phyloP scores from a whole-genome alignment of 1,140 invertebrate genomes.

The Papilio aristodemus region DNA sequence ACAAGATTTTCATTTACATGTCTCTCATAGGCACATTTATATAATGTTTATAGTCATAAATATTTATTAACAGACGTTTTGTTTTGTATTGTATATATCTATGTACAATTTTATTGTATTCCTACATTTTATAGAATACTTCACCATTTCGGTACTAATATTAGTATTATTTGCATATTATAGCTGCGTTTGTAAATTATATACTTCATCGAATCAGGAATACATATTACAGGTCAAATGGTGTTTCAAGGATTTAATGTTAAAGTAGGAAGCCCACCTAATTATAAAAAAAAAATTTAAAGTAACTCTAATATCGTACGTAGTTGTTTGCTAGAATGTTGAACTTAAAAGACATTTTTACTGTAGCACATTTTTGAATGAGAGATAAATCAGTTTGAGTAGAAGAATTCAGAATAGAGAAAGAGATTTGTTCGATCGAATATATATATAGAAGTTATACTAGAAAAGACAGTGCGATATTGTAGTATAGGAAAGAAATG shows the following conservation, averaged over 20 bases:
- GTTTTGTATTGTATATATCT: no score
- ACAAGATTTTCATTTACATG: no score
- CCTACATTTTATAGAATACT: not conserved
- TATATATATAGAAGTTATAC: not conserved
- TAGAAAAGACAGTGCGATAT: not conserved
- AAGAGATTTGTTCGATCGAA: not conserved
- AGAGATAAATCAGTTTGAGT: not conserved
- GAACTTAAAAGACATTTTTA: slow-evolving; percentile 22
- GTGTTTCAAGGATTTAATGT: slow-evolving; percentile 13
- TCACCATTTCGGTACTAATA: not conserved
- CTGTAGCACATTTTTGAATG: slow-evolving; percentile 12
- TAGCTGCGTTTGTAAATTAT: not conserved
- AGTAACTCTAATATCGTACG: not conserved
- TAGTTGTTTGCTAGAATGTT: slow-evolving; percentile 28
- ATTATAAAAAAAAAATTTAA: slow-evolving; percentile 12
- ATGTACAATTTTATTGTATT: no score
- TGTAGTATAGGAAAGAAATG: not conserved
- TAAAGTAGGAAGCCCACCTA: slow-evolving; percentile 11
- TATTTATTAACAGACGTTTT: no score
- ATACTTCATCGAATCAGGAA: not conserved
- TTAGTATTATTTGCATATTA: slow-evolving; percentile 15
- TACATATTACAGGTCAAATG: slow-evolving; percentile 15
- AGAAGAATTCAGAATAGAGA: not conserved
- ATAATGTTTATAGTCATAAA: no score
- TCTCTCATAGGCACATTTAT: no score